Conservation (phyloP, 2,888 invertebrate genomes). For the Tetragonisca angustula region DNA sequence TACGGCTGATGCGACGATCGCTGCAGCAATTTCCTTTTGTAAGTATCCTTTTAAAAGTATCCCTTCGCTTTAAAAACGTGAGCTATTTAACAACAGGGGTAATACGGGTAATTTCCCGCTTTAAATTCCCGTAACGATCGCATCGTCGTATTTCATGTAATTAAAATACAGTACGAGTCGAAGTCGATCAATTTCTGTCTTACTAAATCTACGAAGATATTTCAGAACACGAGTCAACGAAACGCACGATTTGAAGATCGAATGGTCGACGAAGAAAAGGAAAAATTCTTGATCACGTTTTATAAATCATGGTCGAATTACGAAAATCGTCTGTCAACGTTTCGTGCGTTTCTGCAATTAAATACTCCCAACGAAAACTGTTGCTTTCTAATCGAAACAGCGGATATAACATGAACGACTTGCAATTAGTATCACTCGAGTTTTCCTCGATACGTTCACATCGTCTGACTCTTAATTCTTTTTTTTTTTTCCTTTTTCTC, state of each 20-base stretch:
- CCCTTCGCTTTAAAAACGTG: no score
- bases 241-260: neutral
- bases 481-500: neutral
- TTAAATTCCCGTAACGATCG: fast-evolving
- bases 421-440: conserved; percentile 28
- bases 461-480: conserved; percentile 3
- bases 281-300: neutral
- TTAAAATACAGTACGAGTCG: no score
- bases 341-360: neutral
- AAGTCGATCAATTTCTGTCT: neutral
- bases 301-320: conserved; percentile 20
- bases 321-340: neutral
- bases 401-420: neutral
- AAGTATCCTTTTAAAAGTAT: neutral
- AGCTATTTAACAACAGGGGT: no score
- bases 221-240: neutral
- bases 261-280: neutral
- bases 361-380: no score
- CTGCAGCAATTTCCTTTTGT: no score
- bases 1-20: neutral
- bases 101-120: neutral
- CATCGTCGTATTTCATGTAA: neutral
- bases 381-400: neutral
- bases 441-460: neutral
- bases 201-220: neutral